Conservation (phyloP, 2,888 invertebrate genomes). For the Meteorus colon region DNA sequence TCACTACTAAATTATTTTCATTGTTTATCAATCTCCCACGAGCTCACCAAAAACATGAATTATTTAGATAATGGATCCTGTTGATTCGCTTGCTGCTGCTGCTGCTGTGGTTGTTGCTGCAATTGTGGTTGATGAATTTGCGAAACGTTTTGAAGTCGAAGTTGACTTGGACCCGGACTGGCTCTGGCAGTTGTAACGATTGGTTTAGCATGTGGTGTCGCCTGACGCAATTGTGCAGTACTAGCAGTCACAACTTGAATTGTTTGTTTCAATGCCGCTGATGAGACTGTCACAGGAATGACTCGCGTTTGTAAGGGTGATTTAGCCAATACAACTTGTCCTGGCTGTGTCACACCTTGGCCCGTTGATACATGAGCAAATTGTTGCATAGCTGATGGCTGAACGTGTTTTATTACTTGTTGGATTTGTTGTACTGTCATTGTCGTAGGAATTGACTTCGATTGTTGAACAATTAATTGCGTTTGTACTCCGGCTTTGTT, state of each 20-base stretch:
- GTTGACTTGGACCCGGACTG: slow-evolving; percentile 76
- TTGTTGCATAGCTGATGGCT: slow-evolving; percentile 70
- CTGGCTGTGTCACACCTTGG: slow-evolving; percentile 74
- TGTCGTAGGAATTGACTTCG: slow-evolving; percentile 78
- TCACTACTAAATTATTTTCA: background rate
- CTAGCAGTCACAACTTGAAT: slow-evolving; percentile 75
- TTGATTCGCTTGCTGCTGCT: slow-evolving; percentile 61
- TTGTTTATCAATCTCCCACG: background rate
- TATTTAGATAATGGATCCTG: slow-evolving; percentile 55
- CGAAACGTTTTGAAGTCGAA: slow-evolving; percentile 78
- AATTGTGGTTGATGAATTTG: slow-evolving; percentile 75
- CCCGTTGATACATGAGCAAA: slow-evolving; percentile 72
- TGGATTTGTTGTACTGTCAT: slow-evolving; percentile 85
- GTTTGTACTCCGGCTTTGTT: slow-evolving; percentile 76
- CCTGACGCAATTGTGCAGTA: slow-evolving; percentile 72
- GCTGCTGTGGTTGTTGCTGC: slow-evolving; percentile 38
- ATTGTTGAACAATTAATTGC: slow-evolving; percentile 83
- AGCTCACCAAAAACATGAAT: slow-evolving; percentile 4
- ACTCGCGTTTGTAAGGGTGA: slow-evolving; percentile 77
- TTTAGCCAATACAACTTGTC: slow-evolving; percentile 79
- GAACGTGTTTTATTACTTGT: slow-evolving; percentile 81
- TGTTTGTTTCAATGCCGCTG: slow-evolving; percentile 76
- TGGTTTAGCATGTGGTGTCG: slow-evolving; percentile 66
- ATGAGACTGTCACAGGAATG: slow-evolving; percentile 77
- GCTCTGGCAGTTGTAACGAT: slow-evolving; percentile 74